phyloP scores from a whole-genome alignment of 2,888 invertebrate species.

The Habroteleia sp. region DNA sequence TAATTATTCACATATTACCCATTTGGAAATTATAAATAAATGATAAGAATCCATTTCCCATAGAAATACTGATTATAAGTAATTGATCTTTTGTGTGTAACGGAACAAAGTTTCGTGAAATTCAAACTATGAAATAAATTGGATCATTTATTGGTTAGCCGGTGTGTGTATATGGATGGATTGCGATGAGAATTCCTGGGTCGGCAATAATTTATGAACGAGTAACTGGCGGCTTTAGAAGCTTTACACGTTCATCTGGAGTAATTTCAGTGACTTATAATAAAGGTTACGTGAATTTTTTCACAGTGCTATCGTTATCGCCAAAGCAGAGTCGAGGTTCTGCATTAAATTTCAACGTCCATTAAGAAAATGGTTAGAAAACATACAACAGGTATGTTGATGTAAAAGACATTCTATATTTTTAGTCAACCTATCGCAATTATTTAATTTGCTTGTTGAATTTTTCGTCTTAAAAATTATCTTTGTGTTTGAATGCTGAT shows the following conservation, averaged over 20 bases:
- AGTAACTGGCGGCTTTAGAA: conserved; percentile 7
- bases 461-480: conserved; percentile 7
- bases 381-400: no score
- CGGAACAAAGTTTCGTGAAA: no score
- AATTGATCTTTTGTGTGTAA: no score
- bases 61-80: no score
- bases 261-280: conserved; percentile 26
- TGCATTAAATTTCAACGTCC: conserved; percentile 9
- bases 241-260: conserved; percentile 24
- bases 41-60: no score
- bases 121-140: conserved; percentile 10
- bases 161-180: conserved; percentile 11
- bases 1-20: no score
- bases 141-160: conserved; percentile 33
- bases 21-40: no score
- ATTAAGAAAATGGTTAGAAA: background rate
- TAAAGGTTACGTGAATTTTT: conserved; percentile 7
- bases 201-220: conserved; percentile 41
- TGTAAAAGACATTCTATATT: no score
- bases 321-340: background rate
- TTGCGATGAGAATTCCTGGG: conserved; percentile 31
- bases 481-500: background rate
- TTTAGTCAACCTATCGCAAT: no score
- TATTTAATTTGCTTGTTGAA: conserved; percentile 1
- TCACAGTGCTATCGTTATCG: no score